Conservation (phyloP, 2,113 vertebrate genomes). For the Burhinus bistriatus region DNA sequence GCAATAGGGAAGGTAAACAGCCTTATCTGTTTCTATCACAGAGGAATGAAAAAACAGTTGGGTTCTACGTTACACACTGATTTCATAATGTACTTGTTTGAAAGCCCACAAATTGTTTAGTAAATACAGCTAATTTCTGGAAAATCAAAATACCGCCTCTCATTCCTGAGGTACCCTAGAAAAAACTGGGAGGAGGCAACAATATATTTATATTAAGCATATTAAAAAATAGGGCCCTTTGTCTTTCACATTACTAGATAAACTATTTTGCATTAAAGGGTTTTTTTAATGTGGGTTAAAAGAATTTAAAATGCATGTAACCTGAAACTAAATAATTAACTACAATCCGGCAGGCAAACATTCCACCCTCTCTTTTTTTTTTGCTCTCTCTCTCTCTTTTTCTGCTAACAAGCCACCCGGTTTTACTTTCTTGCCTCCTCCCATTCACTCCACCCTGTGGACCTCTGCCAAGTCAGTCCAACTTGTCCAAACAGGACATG, state of each 20-base stretch:
- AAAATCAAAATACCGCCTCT: background rate
- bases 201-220: background rate
- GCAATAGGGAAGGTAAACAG: background rate
- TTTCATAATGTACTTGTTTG: constrained; percentile 5
- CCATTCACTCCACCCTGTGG: constrained; percentile 77
- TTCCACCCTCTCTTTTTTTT: constrained; percentile 57
- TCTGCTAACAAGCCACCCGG: constrained; percentile 71
- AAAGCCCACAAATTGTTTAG: background rate
- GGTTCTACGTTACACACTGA: background rate
- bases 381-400: constrained; percentile 35
- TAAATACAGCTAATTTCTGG: background rate
- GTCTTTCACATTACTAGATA: constrained; percentile 19
- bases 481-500: constrained; percentile 83
- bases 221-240: constrained; percentile 14
- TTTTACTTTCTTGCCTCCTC: constrained; percentile 79
- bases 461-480: constrained; percentile 72
- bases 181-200: background rate
- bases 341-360: constrained; percentile 72
- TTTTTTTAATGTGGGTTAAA: constrained; percentile 57
- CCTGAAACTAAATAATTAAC: constrained; percentile 71
- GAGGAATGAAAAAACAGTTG: background rate
- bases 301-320: constrained; percentile 41
- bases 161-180: background rate
- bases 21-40: background rate
- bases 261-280: constrained; percentile 42